A percentile compares a stretch with the other conserved stretches of the same genome.
Conservation (phyloP, 2,113 vertebrate genomes). For the Pao palembangensis region DNA sequence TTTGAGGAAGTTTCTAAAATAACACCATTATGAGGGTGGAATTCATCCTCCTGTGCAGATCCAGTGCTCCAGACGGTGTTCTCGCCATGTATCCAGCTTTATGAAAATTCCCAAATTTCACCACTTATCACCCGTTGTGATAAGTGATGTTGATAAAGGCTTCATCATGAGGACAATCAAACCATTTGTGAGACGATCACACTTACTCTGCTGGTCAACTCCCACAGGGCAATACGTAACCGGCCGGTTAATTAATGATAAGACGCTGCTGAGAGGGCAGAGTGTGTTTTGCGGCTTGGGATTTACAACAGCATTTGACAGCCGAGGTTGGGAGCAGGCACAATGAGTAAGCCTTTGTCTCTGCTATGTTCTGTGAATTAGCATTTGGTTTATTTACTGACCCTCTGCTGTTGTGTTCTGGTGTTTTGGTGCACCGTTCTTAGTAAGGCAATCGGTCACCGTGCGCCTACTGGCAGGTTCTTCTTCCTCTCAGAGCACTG, state of each 20-base stretch:
- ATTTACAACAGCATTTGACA: slow-evolving; percentile 50
- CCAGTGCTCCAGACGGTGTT: background rate
- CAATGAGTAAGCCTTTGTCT: slow-evolving; percentile 74
- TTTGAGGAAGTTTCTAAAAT: background rate
- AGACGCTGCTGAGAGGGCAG: slow-evolving; percentile 41
- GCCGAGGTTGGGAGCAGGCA: slow-evolving; percentile 40
- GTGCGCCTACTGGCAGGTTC: slow-evolving; percentile 17
- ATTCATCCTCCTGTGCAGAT: background rate
- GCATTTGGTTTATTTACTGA: background rate
- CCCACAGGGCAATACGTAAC: slow-evolving; percentile 15
- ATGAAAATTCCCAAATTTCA: slow-evolving; percentile 1
- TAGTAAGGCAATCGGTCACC: slow-evolving; percentile 11
- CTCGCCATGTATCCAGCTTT: background rate
- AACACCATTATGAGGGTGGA: background rate
- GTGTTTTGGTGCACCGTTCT: slow-evolving; percentile 8
- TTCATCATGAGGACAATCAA: slow-evolving; percentile 6
- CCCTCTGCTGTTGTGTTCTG: slow-evolving; percentile 13
- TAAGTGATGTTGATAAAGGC: background rate
- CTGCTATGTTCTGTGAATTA: slow-evolving; percentile 21
- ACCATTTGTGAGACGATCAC: slow-evolving; percentile 6
- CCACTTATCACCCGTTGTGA: background rate
- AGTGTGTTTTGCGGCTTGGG: slow-evolving; percentile 36
- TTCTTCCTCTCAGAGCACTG: slow-evolving; percentile 28
- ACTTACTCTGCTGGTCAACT: background rate
- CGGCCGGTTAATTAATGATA: slow-evolving; percentile 72